These are phyloP conservation scores for Blastobasis adustella DNA, from an alignment of 2,888 invertebrate genomes.

Conservation along the genomic window DNA sequence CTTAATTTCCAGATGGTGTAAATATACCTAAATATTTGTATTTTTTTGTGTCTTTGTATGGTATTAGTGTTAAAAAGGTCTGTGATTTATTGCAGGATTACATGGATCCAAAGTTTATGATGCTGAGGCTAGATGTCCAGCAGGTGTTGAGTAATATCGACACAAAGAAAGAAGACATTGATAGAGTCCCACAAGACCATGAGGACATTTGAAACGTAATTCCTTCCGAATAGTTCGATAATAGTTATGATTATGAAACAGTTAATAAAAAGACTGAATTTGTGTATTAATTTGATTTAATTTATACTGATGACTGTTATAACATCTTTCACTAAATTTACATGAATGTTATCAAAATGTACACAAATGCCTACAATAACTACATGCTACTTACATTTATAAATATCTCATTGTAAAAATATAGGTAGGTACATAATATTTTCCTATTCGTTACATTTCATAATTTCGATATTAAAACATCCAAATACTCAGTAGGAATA, in stretches of 20 bases:
- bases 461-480: conserved; percentile 34
- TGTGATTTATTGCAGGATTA: conserved; percentile 45
- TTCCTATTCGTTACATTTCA: conserved; percentile 28
- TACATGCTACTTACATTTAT: conserved; percentile 44
- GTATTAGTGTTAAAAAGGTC: too few relatives aligned
- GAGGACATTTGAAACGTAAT: conserved; percentile 1
- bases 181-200: conserved; percentile 6
- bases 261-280: conserved; percentile 57
- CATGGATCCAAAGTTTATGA: conserved; percentile 67
- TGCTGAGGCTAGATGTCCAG: conserved; percentile 63
- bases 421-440: conserved; percentile 38
- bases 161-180: conserved; percentile 33
- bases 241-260: neutral
- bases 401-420: conserved; percentile 67
- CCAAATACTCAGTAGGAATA: conserved; percentile 23
- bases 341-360: conserved; percentile 61
- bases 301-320: conserved; percentile 57
- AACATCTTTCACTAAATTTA: conserved; percentile 41
- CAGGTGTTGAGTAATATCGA: conserved; percentile 58
- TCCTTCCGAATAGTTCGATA: neutral
- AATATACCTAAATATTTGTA: too few relatives aligned
- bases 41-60: too few relatives aligned
- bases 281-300: conserved; percentile 56
- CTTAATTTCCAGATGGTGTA: too few relatives aligned
- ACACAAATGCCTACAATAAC: conserved; percentile 53